A percentile compares a stretch with the other conserved stretches of the same genome.
These are phyloP conservation scores for Lagorchestes hirsutus DNA, from an alignment of 2,797 vertebrate species.

Conservation along the genomic window DNA sequence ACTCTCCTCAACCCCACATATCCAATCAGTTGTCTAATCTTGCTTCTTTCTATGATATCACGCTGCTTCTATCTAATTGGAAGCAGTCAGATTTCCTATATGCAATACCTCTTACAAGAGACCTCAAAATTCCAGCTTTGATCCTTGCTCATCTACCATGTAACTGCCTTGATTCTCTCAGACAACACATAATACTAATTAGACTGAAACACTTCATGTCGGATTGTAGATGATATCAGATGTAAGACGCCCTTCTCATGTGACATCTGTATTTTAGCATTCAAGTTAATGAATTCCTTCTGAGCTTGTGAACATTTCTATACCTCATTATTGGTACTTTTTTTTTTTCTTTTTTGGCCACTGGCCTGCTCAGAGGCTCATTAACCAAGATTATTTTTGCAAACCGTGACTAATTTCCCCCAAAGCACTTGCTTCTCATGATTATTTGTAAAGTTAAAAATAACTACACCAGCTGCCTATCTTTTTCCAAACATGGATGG, in stretches of 20 bases:
- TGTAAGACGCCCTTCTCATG: neutral
- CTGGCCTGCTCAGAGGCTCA: conserved; percentile 57
- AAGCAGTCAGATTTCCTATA: neutral
- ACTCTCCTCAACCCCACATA: neutral
- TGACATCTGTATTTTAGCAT: conserved; percentile 5
- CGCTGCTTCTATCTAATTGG: neutral
- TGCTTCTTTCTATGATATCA: neutral
- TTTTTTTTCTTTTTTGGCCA: conserved; percentile 43
- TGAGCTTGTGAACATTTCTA: conserved; percentile 65
- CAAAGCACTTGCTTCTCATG: conserved; percentile 67
- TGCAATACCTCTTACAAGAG: neutral
- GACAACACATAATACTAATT: neutral
- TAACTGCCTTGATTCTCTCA: neutral
- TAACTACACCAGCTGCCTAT: conserved; percentile 75
- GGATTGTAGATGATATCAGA: neutral
- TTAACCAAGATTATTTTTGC: conserved; percentile 77
- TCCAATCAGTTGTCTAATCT: neutral
- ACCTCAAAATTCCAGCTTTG: neutral
- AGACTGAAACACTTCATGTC: neutral
- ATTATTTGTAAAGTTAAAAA: conserved; percentile 78
- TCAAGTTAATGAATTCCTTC: conserved; percentile 60
- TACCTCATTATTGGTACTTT: conserved; percentile 54
- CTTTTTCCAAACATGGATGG: conserved; percentile 45
- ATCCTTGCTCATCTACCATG: neutral
- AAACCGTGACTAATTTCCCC: conserved; percentile 75